Evolutionary conservation across 2,888 invertebrate species (phyloP).

Genomic region (Bombylius discolor): DNA sequence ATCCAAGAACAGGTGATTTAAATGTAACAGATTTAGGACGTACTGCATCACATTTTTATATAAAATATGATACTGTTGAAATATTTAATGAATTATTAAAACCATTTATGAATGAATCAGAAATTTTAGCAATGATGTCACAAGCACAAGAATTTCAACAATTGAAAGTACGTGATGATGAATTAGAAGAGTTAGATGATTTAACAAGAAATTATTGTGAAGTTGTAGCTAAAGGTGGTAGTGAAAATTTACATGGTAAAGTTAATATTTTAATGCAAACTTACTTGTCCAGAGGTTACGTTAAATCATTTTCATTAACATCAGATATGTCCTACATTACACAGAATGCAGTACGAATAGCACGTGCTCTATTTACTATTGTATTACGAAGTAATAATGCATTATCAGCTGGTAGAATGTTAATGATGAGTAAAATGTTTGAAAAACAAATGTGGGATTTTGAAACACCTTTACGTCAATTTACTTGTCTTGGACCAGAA

Average conservation of each 20-base stretch:
- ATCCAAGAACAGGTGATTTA: constrained; percentile 68
- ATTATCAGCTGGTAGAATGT: constrained; percentile 69
- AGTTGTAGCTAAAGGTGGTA: constrained; percentile 63
- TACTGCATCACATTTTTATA: constrained; percentile 95
- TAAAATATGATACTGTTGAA: constrained; percentile 90
- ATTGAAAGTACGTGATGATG: constrained; percentile 91
- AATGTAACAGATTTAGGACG: constrained; percentile 76
- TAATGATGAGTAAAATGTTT: constrained; percentile 83
- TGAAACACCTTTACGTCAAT: constrained; percentile 77
- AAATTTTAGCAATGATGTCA: constrained; percentile 82
- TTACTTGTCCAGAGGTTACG: constrained; percentile 66
- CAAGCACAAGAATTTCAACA: constrained; percentile 91
- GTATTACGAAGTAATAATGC: constrained; percentile 82
- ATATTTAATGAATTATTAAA: constrained; percentile 74
- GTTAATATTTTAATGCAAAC: constrained; percentile 90
- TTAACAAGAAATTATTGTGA: constrained; percentile 62
- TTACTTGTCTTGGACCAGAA: constrained; percentile 60
- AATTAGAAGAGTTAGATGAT: constrained; percentile 76
- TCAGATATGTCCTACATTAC: constrained; percentile 35
- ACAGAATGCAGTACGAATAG: constrained; percentile 81
- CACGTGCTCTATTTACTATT: constrained; percentile 88
- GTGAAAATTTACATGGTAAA: constrained; percentile 86
- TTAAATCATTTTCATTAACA: constrained; percentile 43
- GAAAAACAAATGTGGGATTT: constrained; percentile 85
- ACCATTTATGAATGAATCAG: constrained; percentile 71